Evolutionary conservation across 2,888 invertebrate genomes (phyloP), one percentile per base, ranked within the genome.

Genomic region (Smittia sp.): DNA sequence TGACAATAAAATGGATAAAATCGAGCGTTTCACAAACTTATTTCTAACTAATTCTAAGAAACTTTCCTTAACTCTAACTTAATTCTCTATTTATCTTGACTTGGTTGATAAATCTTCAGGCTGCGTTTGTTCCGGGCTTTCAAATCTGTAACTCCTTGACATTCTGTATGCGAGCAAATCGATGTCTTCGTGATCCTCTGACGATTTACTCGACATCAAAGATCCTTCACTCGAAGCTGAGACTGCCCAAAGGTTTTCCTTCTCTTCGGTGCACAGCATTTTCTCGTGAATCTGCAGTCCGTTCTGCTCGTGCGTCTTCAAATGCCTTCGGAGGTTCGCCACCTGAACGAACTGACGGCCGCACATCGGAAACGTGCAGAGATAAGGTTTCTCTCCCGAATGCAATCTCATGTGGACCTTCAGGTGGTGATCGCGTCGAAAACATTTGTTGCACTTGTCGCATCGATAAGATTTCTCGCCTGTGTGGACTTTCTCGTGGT

Each of bases 381-480:
- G 91, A 82, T 95, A 96, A 0, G 96, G 96, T 78, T 95, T 92
- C 81, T 96, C 96, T 0, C 96, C 96, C 1, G 96, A 96, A 81
- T 96, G 96, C 75, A 96, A 84, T 25, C 96, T 86, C 86, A 95
- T 91, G 82, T 96, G 96, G 0, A 96, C 96, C 83, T 96, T 96
- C 72, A 96, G 85, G 79, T 96, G 96, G 79, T 96, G 96, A 80
- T 96, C 96, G 69, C 96, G 87, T 1, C 95, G 95, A 82, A 96
- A 96, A 76, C 94, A 86, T 81, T 96, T 96, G 80, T 94, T 91
- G 80, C 96, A 96, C 81, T 93, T 92, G 32, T 89, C 90, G 79
- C 96, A 96, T 80, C 94, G 92, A 83, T 95, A 96, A 0, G 96
- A 95, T 79, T 96, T 96, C 80, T 96, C 96, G 0, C 96, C 96